A percentile compares a stretch with the other conserved stretches of the same genome.
phyloP scores from a whole-genome alignment of 2,888 invertebrate genomes.

The Lypha dubia region DNA sequence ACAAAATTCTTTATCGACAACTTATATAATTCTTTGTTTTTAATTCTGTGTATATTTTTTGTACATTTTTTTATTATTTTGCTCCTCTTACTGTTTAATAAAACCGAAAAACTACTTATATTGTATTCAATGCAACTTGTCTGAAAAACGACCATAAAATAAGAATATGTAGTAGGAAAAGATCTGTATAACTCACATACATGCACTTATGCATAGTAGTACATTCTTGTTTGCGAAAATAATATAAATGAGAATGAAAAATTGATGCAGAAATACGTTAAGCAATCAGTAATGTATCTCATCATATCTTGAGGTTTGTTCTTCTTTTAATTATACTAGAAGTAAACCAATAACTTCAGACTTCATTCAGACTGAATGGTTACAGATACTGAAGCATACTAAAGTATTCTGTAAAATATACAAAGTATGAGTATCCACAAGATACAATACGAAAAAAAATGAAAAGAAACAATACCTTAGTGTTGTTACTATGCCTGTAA shows the following conservation, averaged over 20 bases:
- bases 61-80: conserved; percentile 5
- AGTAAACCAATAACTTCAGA: conserved; percentile 56
- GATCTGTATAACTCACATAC: not conserved
- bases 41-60: conserved; percentile 3
- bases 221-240: not conserved
- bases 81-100: conserved; percentile 54
- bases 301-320: conserved; percentile 70
- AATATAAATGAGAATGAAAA: not conserved
- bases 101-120: conserved; percentile 68
- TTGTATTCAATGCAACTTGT: conserved; percentile 42
- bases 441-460: conserved; percentile 1
- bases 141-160: conserved; percentile 30
- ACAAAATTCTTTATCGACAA: conserved; percentile 21
- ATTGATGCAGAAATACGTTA: conserved; percentile 33
- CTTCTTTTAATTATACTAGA: conserved; percentile 69
- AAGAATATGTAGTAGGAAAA: conserved; percentile 19
- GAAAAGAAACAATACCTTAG: conserved; percentile 16
- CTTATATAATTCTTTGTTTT: conserved; percentile 46
- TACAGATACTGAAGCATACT: conserved; percentile 30
- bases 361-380: conserved; percentile 48
- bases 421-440: not conserved
- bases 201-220: too few relatives aligned
- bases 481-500: conserved; percentile 57
- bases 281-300: conserved; percentile 62
- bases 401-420: conserved; percentile 2